Evolutionary conservation across 2,888 invertebrate genomes (phyloP), one percentile per base, ranked within the genome.

Genomic region (Acholoe squamosa): DNA sequence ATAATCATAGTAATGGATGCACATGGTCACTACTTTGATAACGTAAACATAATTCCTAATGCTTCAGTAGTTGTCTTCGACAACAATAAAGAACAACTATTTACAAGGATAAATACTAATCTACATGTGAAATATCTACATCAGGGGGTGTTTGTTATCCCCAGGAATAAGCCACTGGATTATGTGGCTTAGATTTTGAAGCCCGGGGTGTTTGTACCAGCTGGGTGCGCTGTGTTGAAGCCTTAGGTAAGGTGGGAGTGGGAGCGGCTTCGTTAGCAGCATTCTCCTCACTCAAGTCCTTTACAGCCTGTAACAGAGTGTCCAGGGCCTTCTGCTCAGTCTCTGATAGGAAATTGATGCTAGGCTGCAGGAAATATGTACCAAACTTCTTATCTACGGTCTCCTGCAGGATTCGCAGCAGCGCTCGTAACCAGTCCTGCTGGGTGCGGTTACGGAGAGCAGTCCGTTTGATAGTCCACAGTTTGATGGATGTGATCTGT

Each of bases 401-500:
- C 10, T 86, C 86, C 54, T 52, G 52, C 28, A 86, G 54, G 19
- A 86, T 16, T 10, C 54, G 3, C 52, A 86, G 54, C 25, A 86
- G 54, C n/a, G 86, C 52, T 10, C 56, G 52, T 16, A 86, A 28
- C 86, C 86, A 86, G 86, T 86, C 86, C 28, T 86, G 54, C 19
- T 54, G 86, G 7, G 28, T 56, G 25, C 86, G 86, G 86, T 54
- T 86, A 16, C 86, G 86, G 0, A 86, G 86, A 56, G 86, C 54
- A 54, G 86, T 31, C 52, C 86, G 86, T 54, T 86, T 86, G 28
- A 86, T 52, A 7, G 86, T 86, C 86, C 86, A 86, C 54, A 86
- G 25, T 56, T 86, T 86, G 54, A 86, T 52, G 5, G 86, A 86
- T 1, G 52, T 86, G 28, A 86, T 14, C 31, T 86, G 52, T 19